Percentiles rank a stretch among this genome's conserved stretches.
Evolutionary conservation across 2,113 vertebrate species (phyloP).

Genomic region (Cynopterus brachyotis): DNA sequence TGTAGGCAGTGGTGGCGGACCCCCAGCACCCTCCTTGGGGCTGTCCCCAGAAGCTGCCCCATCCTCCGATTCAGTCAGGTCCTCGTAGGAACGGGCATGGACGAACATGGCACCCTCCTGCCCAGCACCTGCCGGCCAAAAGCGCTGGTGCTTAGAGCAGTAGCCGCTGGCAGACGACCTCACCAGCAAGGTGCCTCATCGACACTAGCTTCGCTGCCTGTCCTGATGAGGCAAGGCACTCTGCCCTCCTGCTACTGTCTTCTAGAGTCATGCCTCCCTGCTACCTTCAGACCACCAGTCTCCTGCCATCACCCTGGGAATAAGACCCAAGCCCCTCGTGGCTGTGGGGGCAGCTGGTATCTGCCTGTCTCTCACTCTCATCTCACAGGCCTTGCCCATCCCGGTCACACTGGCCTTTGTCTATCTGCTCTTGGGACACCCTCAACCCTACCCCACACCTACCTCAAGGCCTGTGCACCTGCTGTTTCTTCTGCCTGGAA

Average conservation of each 20-base stretch:
- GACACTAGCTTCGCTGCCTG: neutral
- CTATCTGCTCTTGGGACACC: neutral
- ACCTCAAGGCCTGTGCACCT: neutral
- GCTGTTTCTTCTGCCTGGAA: neutral
- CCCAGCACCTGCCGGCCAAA: conserved; percentile 88
- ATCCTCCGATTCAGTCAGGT: conserved; percentile 88
- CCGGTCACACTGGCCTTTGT: neutral
- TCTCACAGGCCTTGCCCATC: neutral
- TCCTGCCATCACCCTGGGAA: neutral
- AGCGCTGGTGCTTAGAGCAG: conserved; percentile 44
- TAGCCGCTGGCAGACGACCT: neutral
- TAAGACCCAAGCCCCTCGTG: neutral
- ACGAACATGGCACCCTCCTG: conserved; percentile 95
- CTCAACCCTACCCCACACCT: neutral
- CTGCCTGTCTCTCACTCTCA: neutral
- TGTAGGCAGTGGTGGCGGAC: conserved; percentile 32
- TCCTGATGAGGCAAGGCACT: neutral
- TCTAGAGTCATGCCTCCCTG: neutral
- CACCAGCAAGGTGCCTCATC: neutral
- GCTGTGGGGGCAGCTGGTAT: neutral
- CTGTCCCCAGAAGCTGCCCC: conserved; percentile 14
- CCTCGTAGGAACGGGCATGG: conserved; percentile 94
- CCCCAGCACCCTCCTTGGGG: conserved; percentile 68
- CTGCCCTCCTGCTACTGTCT: neutral
- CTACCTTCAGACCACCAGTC: neutral